phyloP scores from a whole-genome alignment of 2,113 vertebrate genomes.

The Malurus cyaneus region DNA sequence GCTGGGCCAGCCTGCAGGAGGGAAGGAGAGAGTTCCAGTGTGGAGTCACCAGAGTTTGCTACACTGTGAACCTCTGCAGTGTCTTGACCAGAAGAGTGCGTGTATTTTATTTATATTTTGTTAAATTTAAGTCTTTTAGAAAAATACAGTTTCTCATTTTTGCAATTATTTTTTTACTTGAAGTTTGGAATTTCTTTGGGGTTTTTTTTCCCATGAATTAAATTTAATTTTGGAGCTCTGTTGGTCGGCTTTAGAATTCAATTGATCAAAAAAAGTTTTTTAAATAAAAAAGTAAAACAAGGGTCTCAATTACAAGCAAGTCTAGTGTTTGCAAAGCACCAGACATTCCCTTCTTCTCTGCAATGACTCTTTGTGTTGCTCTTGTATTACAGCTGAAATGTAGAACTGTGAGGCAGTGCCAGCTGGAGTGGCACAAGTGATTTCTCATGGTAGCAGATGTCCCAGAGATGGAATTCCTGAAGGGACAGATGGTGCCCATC shows the following conservation, averaged over 20 bases:
- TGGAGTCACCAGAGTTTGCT: neutral
- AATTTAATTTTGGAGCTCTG: neutral
- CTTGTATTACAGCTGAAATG: neutral
- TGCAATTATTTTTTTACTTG: neutral
- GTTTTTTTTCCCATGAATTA: neutral
- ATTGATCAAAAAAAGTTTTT: neutral
- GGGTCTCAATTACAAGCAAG: neutral
- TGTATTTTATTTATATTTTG: neutral
- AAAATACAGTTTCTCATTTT: neutral
- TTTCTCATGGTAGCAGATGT: conserved; percentile 50
- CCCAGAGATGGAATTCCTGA: conserved; percentile 2
- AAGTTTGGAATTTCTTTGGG: neutral
- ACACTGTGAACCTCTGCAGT: neutral
- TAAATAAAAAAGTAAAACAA: neutral
- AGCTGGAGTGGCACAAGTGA: conserved; percentile 50
- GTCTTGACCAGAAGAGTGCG: neutral
- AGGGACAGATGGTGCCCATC: conserved; percentile 52
- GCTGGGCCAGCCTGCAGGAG: neutral
- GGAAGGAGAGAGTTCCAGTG: too few relatives aligned
- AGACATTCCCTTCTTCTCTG: neutral
- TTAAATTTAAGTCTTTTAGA: neutral
- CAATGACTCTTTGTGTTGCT: neutral
- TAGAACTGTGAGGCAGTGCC: conserved; percentile 18
- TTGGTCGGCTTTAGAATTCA: neutral
- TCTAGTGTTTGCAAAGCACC: neutral